Evolutionary conservation across 1,140 invertebrate genomes (phyloP).

Genomic region (Drepana arcuata): DNA sequence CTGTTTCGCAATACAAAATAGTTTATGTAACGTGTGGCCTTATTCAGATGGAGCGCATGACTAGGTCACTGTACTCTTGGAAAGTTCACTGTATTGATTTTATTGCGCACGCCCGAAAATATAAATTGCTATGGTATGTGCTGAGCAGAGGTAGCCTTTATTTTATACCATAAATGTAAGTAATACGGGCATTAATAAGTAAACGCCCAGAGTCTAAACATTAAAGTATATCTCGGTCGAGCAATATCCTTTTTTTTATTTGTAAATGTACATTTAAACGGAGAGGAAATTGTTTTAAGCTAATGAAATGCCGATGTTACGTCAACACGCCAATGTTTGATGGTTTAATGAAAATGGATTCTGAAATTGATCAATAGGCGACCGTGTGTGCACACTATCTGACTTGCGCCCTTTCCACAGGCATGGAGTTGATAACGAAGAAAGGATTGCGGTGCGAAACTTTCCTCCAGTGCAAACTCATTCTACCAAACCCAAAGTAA

Average conservation of each 20-base stretch:
- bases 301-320: conserved; percentile 2
- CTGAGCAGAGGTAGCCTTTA: conserved; percentile 34
- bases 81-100: conserved; percentile 71
- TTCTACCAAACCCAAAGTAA: conserved; percentile 23
- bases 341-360: conserved; percentile 8
- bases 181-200: too few relatives aligned
- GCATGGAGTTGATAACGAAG: conserved; percentile 11
- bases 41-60: conserved; percentile 41
- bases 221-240: too few relatives aligned
- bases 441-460: conserved; percentile 19
- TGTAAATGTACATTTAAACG: too few relatives aligned
- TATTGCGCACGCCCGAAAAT: conserved; percentile 68
- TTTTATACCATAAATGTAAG: conserved; percentile 31
- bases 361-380: not conserved
- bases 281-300: conserved; percentile 8
- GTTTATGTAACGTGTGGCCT: conserved; percentile 48
- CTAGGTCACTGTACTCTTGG: conserved; percentile 61
- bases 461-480: conserved; percentile 21
- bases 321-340: conserved; percentile 4
- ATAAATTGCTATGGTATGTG: conserved; percentile 54
- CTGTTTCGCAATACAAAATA: conserved; percentile 32
- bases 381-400: not conserved
- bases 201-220: too few relatives aligned
- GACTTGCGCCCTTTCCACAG: conserved; percentile 16
- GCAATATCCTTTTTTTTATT: too few relatives aligned